A percentile compares a stretch with the other conserved stretches of the same genome.
These are phyloP conservation scores for Schizopygopsis malacanthus DNA, from an alignment of 2,797 vertebrate species.

Conservation along the genomic window DNA sequence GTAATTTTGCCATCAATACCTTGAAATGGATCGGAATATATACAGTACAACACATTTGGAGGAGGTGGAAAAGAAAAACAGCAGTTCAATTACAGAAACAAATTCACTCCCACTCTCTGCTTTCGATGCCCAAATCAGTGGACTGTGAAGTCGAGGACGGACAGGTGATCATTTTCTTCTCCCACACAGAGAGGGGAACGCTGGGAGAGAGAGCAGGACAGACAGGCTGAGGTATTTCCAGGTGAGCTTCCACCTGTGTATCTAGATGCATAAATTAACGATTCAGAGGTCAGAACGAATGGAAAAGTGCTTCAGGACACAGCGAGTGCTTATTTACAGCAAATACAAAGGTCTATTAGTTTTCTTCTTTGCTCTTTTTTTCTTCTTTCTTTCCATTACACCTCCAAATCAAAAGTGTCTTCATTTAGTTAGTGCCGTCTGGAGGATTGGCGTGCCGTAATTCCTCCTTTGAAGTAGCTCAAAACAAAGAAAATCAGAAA, in stretches of 20 bases:
- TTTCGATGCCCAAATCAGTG: conserved; percentile 59
- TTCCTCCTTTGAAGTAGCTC: conserved; percentile 62
- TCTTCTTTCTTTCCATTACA: conserved; percentile 47
- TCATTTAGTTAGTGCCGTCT: conserved; percentile 62
- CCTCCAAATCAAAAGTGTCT: conserved; percentile 59
- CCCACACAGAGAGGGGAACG: conserved; percentile 49
- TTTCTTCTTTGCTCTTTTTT: conserved; percentile 48
- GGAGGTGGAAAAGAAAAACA: neutral
- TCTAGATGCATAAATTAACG: conserved; percentile 80
- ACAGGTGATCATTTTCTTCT: conserved; percentile 56
- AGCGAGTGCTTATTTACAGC: conserved; percentile 82
- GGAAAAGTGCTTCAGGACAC: conserved; percentile 81
- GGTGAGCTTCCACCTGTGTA: conserved; percentile 72
- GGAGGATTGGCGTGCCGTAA: conserved; percentile 38
- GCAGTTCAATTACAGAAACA: conserved; percentile 57
- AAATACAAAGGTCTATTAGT: conserved; percentile 64
- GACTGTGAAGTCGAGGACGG: conserved; percentile 53
- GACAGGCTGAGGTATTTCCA: conserved; percentile 73
- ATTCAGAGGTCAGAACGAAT: conserved; percentile 67
- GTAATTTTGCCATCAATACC: conserved; percentile 61
- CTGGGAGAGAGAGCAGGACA: conserved; percentile 46
- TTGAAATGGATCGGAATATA: conserved; percentile 67
- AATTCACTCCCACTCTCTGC: conserved; percentile 56
- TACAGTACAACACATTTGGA: conserved; percentile 60
- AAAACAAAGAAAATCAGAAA: conserved; percentile 56